Evolutionary conservation across 2,888 invertebrate species (phyloP).

Genomic region (Parthenolecanium corni): DNA sequence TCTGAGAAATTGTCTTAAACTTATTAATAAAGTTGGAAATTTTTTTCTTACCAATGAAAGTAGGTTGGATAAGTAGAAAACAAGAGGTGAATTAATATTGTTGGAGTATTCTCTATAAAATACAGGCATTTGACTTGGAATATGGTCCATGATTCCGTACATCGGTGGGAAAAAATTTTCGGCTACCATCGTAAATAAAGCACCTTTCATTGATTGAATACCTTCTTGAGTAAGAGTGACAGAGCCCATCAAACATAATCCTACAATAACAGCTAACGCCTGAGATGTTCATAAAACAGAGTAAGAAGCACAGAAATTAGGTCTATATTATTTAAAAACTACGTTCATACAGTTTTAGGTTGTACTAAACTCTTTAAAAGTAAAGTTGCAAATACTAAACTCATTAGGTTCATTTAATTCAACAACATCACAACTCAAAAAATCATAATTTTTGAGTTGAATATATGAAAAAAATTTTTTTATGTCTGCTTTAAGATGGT

Average conservation of each 20-base stretch:
- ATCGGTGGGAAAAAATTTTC: conserved; percentile 86
- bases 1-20: too few species aligned
- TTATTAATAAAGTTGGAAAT: too few species aligned
- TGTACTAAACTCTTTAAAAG: not conserved
- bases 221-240: conserved; percentile 61
- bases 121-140: conserved; percentile 68
- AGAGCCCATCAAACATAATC: conserved; percentile 71
- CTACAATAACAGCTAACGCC: conserved; percentile 60
- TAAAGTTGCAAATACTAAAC: not conserved
- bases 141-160: conserved; percentile 76
- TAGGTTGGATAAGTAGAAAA: conserved; percentile 70
- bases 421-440: too few species aligned
- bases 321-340: not conserved
- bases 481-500: too few species aligned
- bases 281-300: conserved; percentile 33
- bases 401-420: too few species aligned
- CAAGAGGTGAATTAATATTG: conserved; percentile 65
- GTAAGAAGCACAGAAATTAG: not conserved
- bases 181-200: conserved; percentile 72
- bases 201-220: conserved; percentile 78
- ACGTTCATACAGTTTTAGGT: too few species aligned
- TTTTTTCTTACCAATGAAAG: conserved; percentile 69
- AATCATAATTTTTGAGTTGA: too few species aligned
- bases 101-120: conserved; percentile 70
- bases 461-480: too few species aligned